Conservation (phyloP, 2,113 vertebrate genomes). For the Poeciliopsis occidentalis region DNA sequence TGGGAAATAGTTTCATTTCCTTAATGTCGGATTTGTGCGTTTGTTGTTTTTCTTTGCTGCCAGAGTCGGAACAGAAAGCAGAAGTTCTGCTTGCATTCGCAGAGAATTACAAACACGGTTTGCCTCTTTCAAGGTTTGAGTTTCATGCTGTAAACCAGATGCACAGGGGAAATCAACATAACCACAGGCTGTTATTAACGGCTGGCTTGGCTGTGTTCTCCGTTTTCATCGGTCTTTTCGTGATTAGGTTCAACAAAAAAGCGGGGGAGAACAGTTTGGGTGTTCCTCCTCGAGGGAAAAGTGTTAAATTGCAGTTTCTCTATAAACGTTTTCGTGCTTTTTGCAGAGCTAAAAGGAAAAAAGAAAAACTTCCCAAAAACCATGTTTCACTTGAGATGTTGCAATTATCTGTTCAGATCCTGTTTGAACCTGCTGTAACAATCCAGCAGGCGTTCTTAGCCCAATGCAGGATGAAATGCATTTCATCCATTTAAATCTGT, state of each 20-base stretch:
- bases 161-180: conserved; percentile 24
- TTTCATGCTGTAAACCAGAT: conserved; percentile 16
- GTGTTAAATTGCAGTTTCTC: background rate
- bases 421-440: no score
- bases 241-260: conserved; percentile 1
- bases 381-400: background rate
- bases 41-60: background rate
- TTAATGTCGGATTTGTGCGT: background rate
- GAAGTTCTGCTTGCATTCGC: conserved; percentile 12
- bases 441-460: no score
- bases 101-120: conserved; percentile 13
- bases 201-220: conserved; percentile 20
- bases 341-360: background rate
- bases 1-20: background rate
- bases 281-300: conserved; percentile 12
- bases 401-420: background rate
- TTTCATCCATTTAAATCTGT: background rate
- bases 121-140: conserved; percentile 16
- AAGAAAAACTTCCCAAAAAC: background rate
- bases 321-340: background rate
- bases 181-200: conserved; percentile 19
- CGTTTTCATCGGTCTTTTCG: conserved; percentile 7
- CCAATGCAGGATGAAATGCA: background rate
- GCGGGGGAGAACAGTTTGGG: conserved; percentile 1
- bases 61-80: conserved; percentile 13